Conservation (phyloP, 1,140 invertebrate species). For the Drosophila fuyamai region DNA sequence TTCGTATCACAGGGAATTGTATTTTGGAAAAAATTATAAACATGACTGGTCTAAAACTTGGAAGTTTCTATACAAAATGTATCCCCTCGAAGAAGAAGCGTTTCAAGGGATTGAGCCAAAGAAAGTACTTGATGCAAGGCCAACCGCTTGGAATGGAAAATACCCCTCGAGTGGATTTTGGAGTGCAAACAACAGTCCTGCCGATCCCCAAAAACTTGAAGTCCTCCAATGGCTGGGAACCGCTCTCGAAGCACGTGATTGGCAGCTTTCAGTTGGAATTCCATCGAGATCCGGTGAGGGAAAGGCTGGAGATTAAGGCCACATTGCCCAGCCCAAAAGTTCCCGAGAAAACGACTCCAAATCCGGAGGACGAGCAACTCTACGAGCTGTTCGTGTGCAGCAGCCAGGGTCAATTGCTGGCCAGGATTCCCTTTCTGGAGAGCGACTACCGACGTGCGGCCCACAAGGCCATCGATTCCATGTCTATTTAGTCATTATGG, state of each 20-base stretch:
- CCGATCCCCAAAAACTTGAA: no score
- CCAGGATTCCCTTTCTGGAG: neutral
- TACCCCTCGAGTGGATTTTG: no score
- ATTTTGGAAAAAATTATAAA: neutral
- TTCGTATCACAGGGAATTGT: neutral
- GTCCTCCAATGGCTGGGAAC: neutral
- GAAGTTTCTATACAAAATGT: neutral
- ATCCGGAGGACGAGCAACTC: neutral
- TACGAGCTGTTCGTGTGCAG: neutral
- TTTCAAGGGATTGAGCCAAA: neutral
- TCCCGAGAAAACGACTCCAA: neutral
- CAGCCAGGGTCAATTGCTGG: neutral
- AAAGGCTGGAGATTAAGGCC: neutral
- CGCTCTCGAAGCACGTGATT: neutral
- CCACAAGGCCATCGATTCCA: neutral
- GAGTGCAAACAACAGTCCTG: no score
- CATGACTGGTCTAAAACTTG: neutral
- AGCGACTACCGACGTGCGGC: slow-evolving; percentile 1
- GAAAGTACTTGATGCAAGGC: neutral
- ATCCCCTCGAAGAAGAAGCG: neutral
- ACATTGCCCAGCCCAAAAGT: neutral
- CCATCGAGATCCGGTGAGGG: neutral
- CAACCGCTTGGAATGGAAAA: no score
- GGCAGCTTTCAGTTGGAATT: neutral
- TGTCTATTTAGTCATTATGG: neutral